Percentiles rank a stretch among this genome's conserved stretches.
Evolutionary conservation across 2,113 vertebrate genomes (phyloP).

Genomic region (Megaceryle torquata): DNA sequence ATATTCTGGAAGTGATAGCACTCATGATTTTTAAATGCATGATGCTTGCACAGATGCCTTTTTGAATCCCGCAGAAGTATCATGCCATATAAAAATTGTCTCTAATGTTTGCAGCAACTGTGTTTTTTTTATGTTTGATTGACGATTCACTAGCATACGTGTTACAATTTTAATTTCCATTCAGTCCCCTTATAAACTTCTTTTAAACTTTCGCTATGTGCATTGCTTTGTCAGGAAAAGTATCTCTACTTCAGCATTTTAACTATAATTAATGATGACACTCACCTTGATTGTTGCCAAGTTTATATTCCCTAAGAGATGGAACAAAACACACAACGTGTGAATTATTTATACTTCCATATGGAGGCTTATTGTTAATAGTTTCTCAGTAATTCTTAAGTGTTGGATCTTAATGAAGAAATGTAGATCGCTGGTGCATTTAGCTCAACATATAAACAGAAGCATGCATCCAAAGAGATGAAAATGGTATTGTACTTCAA

Average conservation of each 20-base stretch:
- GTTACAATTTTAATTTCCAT: slow-evolving; percentile 15
- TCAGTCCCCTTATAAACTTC: not conserved
- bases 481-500: not conserved
- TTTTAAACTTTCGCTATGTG: not conserved
- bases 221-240: slow-evolving; percentile 15
- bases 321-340: not conserved
- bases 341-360: slow-evolving; percentile 60
- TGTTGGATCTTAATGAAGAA: slow-evolving; percentile 16
- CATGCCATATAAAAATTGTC: not conserved
- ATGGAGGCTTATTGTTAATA: slow-evolving; percentile 42
- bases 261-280: slow-evolving; percentile 12
- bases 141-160: not conserved
- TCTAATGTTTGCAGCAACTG: not conserved
- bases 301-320: slow-evolving; percentile 25
- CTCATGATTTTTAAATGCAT: not conserved
- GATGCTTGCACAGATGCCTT: not conserved
- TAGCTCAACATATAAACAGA: slow-evolving; percentile 34
- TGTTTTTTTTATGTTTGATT: not conserved
- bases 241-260: slow-evolving; percentile 19
- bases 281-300: slow-evolving; percentile 16
- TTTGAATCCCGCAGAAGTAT: not conserved
- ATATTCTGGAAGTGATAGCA: not conserved
- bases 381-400: slow-evolving; percentile 44
- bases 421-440: not conserved
- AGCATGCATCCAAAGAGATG: not conserved